Percentiles rank a stretch among this genome's conserved stretches.
phyloP scores from a whole-genome alignment of 2,888 invertebrate species.

The Clusia tigrina region DNA sequence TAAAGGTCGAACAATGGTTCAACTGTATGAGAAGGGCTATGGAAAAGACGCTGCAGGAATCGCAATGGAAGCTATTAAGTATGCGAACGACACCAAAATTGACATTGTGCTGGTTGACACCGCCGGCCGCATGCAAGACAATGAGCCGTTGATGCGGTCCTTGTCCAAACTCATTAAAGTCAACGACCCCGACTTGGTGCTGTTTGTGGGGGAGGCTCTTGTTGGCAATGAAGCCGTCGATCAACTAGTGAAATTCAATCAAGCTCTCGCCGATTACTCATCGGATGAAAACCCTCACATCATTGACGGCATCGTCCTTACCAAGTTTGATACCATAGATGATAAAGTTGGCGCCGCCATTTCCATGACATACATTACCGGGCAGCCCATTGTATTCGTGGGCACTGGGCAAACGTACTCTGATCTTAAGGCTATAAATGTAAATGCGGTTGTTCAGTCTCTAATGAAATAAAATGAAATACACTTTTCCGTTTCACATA shows the following conservation, averaged over 20 bases:
- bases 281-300: slow-evolving; percentile 82
- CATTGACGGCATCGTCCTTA: slow-evolving; percentile 98
- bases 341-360: slow-evolving; percentile 99
- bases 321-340: slow-evolving; percentile 99
- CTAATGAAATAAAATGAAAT: slow-evolving; percentile 79
- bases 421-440: slow-evolving; percentile 95
- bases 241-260: slow-evolving; percentile 98
- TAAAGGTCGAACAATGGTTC: slow-evolving; percentile 80
- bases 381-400: slow-evolving; percentile 93
- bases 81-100: slow-evolving; percentile 79
- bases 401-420: slow-evolving; percentile 99
- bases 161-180: slow-evolving; percentile 96
- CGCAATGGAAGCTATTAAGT: slow-evolving; percentile 95
- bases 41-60: slow-evolving; percentile 98
- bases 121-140: slow-evolving; percentile 99
- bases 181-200: slow-evolving; percentile 95
- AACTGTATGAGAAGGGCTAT: slow-evolving; percentile 97
- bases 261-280: slow-evolving; percentile 92
- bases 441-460: slow-evolving; percentile 94
- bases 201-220: slow-evolving; percentile 99
- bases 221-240: slow-evolving; percentile 99
- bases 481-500: not conserved
- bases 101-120: slow-evolving; percentile 98
- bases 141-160: slow-evolving; percentile 98
- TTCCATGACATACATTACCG: slow-evolving; percentile 99